Evolutionary conservation across 2,113 vertebrate genomes (phyloP), one percentile per base, ranked within the genome.

Genomic region (Murina feae): DNA sequence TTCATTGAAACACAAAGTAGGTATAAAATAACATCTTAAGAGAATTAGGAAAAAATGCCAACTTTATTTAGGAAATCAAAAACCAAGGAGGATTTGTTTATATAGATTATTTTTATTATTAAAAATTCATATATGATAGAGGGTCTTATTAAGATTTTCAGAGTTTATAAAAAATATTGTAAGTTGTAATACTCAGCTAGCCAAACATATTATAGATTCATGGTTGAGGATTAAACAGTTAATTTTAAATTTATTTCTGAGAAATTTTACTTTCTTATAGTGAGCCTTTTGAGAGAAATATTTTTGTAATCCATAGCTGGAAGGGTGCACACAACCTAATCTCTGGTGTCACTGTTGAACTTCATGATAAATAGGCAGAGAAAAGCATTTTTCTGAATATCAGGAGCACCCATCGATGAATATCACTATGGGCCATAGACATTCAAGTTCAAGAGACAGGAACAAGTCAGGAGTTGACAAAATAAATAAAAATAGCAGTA

Each of bases 371-470:
- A 85, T 84, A 86, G 53, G 32, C 18, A 71, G 91, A 91, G 53
- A 71, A 89, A 93, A 28, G 12, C 66, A 83, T 95, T 95, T 93
- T 94, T 97, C 96, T 97, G 32, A 93, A 79, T 10, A 42, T 75
- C 74, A 83, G 85, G 88, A 42, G 39, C 51, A 95, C 53, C 47
- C 55, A 95, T 80, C 47, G 91, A 81, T 76, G 75, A 98, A 84
- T 97, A 98, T 90, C 95, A 95, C 84, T 90, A 28, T 4, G 53
- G 97, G 55, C 94, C 95, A 96, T 93, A 96, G 32, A 96, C 93
- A 94, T 86, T 82, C 44, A 94, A 81, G n/a, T 93, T 96, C 74
- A 66, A 90, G 90, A 96, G 90, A 51, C 72, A 93, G 79, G 74
- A 86, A 79, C 84, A 90, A 96, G 78, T 20, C 25, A 86, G 32